These are phyloP conservation scores for Ichneumon xanthorius DNA, from an alignment of 2,888 invertebrate species.

Conservation along the genomic window DNA sequence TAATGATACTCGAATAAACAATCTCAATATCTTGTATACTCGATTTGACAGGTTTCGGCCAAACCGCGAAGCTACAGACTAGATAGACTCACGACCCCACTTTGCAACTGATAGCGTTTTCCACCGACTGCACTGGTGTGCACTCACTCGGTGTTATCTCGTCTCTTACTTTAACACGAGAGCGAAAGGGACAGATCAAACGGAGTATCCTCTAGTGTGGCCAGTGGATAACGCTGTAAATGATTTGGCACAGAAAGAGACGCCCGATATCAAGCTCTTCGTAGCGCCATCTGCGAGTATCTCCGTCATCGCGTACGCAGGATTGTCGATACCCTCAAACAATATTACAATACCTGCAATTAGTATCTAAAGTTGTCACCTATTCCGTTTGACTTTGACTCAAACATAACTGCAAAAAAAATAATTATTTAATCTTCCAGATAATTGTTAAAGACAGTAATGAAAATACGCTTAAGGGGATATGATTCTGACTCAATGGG, in stretches of 20 bases:
- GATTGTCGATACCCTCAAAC: neutral
- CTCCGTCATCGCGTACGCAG: neutral
- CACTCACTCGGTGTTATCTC: conserved; percentile 1
- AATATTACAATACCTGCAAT: neutral
- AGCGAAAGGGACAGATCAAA: neutral
- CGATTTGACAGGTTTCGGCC: conserved; percentile 61
- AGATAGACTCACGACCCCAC: conserved; percentile 45
- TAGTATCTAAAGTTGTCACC: neutral
- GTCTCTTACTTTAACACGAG: neutral
- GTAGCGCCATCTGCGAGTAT: conserved; percentile 9
- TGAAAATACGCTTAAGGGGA: neutral
- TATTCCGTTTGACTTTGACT: neutral
- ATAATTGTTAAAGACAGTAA: neutral
- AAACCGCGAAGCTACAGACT: conserved; percentile 34
- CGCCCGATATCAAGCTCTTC: conserved; percentile 15
- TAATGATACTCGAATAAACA: conserved; percentile 50
- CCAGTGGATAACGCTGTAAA: conserved; percentile 17
- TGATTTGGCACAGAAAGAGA: conserved; percentile 19
- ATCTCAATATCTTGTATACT: conserved; percentile 42
- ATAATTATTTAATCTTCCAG: neutral
- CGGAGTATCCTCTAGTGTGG: conserved; percentile 5
- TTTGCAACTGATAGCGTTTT: conserved; percentile 26
- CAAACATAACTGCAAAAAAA: neutral
- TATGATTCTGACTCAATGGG: neutral
- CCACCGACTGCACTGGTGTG: conserved; percentile 27